These are phyloP conservation scores for Labeo catla DNA, from an alignment of 2,113 vertebrate genomes.

Conservation along the genomic window DNA sequence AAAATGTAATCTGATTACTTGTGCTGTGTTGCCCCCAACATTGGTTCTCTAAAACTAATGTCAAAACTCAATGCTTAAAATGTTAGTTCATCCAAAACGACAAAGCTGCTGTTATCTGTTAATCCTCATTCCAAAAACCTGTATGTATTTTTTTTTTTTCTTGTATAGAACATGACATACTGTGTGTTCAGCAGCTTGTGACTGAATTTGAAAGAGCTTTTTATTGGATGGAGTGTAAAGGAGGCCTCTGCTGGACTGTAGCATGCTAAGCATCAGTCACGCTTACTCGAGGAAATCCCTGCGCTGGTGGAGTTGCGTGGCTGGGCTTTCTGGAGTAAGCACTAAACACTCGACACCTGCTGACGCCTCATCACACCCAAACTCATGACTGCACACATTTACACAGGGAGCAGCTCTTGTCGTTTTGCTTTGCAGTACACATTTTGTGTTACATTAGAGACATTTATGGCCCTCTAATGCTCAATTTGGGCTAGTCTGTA, in stretches of 20 bases:
- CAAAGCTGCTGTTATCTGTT: too few species aligned
- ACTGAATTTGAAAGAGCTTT: not conserved
- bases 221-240: not conserved
- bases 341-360: constrained; percentile 11
- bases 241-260: not conserved
- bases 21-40: too few species aligned
- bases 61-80: not conserved
- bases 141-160: too few species aligned
- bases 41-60: not conserved
- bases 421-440: not conserved
- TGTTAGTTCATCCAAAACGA: not conserved
- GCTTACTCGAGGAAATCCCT: constrained; percentile 17
- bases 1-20: too few species aligned
- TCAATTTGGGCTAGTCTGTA: not conserved
- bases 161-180: too few species aligned
- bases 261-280: constrained; percentile 8
- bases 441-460: not conserved
- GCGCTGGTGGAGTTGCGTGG: not conserved
- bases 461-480: not conserved
- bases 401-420: not conserved
- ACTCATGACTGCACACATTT: constrained; percentile 22
- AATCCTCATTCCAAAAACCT: too few species aligned
- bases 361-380: constrained; percentile 23
- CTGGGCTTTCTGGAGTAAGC: constrained; percentile 31
- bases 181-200: not conserved